Conservation (phyloP, 2,797 vertebrate species). For the Bovichtus diacanthus region DNA sequence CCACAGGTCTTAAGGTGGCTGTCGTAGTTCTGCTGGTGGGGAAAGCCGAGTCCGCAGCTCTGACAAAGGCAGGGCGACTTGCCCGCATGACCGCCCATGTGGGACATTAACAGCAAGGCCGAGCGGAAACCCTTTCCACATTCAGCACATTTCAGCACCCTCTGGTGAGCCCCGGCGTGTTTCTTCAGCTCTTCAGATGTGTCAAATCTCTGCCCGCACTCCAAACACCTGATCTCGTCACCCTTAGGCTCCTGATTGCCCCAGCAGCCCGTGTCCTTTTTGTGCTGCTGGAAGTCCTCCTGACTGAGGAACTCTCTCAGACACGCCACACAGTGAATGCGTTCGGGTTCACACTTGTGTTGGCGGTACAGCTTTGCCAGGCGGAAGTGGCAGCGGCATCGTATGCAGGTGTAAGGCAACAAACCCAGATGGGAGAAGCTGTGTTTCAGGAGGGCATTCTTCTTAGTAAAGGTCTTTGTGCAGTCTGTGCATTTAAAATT, state of each 20-base stretch:
- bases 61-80: slow-evolving; percentile 85
- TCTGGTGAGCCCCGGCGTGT: slow-evolving; percentile 85
- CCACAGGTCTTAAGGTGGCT: slow-evolving; percentile 85
- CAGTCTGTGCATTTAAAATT: slow-evolving; percentile 84
- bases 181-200: slow-evolving; percentile 82
- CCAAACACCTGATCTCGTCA: slow-evolving; percentile 83
- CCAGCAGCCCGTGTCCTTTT: slow-evolving; percentile 88
- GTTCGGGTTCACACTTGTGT: slow-evolving; percentile 83
- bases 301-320: slow-evolving; percentile 81
- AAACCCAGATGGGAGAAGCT: slow-evolving; percentile 86
- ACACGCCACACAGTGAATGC: slow-evolving; percentile 85
- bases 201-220: slow-evolving; percentile 83
- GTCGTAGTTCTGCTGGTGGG: slow-evolving; percentile 85
- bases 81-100: slow-evolving; percentile 86
- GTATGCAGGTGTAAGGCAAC: slow-evolving; percentile 85
- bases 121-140: slow-evolving; percentile 88
- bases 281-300: slow-evolving; percentile 84
- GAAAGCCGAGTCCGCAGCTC: slow-evolving; percentile 86
- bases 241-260: slow-evolving; percentile 78
- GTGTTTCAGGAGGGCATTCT: slow-evolving; percentile 83
- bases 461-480: slow-evolving; percentile 73
- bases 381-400: slow-evolving; percentile 84
- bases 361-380: slow-evolving; percentile 82
- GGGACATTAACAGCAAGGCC: slow-evolving; percentile 85
- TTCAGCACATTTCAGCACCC: slow-evolving; percentile 84